Base-by-base conservation (phyloP, 2,797 vertebrate species). In the Malacoraja senta region DNA sequence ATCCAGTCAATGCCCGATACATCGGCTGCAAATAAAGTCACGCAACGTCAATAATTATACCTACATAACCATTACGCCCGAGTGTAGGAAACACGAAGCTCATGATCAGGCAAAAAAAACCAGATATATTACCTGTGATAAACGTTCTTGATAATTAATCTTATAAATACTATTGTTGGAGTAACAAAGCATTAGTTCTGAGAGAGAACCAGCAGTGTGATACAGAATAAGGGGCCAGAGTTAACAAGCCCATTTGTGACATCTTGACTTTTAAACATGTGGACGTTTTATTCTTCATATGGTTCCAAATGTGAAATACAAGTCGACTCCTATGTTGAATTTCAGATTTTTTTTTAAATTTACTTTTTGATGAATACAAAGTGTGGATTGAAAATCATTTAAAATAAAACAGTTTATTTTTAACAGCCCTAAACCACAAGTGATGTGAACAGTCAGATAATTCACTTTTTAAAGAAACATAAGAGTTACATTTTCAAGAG, bases 1-100 rank as follows among this genome's bases (percentile, higher is more conserved):
- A 99, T 99, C 99, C 99, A 99, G 96, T 99, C 99, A 26, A 99
- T 97, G 81, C 98, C 98, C 0, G 98, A 99, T 93, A 98, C 93
- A 0, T 99, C 98, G 79, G 98, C 98, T 99, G 92, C 26, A 94
- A 79, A 72, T 68, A 76, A 93, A 76, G 91, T 94, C 83, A 94
- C 0, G n/a, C 63, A 94, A 84, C 7, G 8, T 65, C 72, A 94
- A 44, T 78, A 65, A 53, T 58, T 78, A 2, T 71, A 58, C n/a
- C 58, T 4, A 29, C 26, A 15, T 26, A 84, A 4, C 81, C 61
- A 26, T 9, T 24, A 68, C 17, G 12, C 44, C n/a, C 68, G 63
- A 35, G n/a, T 0, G 32, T 88, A 21, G 84, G 24, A 38, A 68
- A 88, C n/a, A 68, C 8, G 15, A 53, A 26, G 8, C 21, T 17